Evolutionary conservation across 2,888 invertebrate species (phyloP).

Genomic region (Horisme vitalbata): DNA sequence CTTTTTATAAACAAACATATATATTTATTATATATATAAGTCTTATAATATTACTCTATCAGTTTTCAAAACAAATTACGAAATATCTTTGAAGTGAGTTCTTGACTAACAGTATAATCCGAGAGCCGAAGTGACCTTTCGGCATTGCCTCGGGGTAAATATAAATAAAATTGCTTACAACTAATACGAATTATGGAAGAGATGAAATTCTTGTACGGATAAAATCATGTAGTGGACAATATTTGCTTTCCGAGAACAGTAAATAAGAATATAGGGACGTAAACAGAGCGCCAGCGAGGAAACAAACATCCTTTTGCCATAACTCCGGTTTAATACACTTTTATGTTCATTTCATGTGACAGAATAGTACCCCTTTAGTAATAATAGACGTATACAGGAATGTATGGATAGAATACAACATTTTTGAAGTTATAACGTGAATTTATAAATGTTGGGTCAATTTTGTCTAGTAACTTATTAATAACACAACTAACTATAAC

Average conservation of each 20-base stretch:
- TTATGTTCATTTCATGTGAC: conserved; percentile 18
- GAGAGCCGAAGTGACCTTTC: conserved; percentile 1
- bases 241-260: conserved; percentile 51
- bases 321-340: conserved; percentile 23
- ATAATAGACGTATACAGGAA: background rate
- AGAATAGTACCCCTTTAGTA: conserved; percentile 8
- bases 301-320: conserved; percentile 39
- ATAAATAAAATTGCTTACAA: conserved; percentile 3
- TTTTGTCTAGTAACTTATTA: conserved; percentile 7
- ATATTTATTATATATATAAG: no score
- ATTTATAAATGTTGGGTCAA: conserved; percentile 3
- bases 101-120: background rate
- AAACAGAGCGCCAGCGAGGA: conserved; percentile 44
- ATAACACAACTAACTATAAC: no score
- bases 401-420: background rate
- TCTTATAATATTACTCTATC: no score
- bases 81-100: background rate
- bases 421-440: background rate
- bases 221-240: conserved; percentile 20
- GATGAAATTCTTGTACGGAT: conserved; percentile 27
- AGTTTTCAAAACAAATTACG: background rate
- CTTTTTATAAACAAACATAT: no score
- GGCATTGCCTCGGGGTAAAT: conserved; percentile 2
- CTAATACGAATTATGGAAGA: conserved; percentile 18
- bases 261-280: conserved; percentile 57